Base-by-base conservation (phyloP, 2,888 invertebrate genomes). In the Drosophila hamatofila region DNA sequence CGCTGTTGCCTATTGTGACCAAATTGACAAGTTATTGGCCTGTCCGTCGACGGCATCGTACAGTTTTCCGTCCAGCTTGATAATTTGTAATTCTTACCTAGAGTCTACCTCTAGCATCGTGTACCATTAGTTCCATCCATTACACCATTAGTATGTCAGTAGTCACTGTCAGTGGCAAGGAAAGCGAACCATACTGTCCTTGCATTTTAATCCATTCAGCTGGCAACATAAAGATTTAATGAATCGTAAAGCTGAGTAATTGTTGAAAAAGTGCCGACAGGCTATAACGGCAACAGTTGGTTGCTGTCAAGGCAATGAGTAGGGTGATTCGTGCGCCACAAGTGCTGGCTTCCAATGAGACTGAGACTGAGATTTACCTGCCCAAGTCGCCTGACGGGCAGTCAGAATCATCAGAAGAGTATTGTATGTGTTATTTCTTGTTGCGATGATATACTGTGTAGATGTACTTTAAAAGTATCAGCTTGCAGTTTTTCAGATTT, bases 201-300 rank as follows among this genome's bases (percentile, higher is more conserved):
- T 70, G 73, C 70, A 75, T 83, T 88, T 85, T 83, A 83, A 85
- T 81, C 86, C 88, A 81, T 83, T 88, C 72, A 72, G 78, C 56
- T 74, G 71, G 79, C 86, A 74, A 88, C 81, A 81, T 75, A 70
- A 76, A 81, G 77, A 86, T 83, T 86, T 83, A 86, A 88, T 88
- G 86, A 88, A 83, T 80, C 88, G 88, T 88, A 88, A 85, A 85
- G 71, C 81, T 83, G 88, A 83, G 84, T 88, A 85, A 85, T 88
- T 79, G 86, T 71, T 80, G 73, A 71, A 81, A 81, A 78, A 69
- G 71, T 72, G 76, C 70, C 58, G 63, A 62, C 62, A 60, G 70
- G 59, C 66, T 48, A 62, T 65, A 66, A 23, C 59, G 65, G 75
- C 87, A 80, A 83, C 83, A 83, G 78, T 78, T 82, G 78, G 77